Evolutionary conservation across 2,888 invertebrate genomes (phyloP).

Genomic region (Mallateleia sp.): DNA sequence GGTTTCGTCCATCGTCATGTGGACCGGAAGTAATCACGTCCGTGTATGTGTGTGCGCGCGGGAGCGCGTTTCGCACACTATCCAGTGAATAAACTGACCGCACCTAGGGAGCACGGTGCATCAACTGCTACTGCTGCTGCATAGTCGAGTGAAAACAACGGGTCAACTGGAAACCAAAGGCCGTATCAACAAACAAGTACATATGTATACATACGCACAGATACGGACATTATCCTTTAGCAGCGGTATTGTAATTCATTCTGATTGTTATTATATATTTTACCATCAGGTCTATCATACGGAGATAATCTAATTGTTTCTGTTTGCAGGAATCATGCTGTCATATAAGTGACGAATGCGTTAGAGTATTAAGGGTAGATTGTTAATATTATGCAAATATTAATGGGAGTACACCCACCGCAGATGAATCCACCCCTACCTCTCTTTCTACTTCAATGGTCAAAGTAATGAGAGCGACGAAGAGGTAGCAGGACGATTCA

Average conservation of each 20-base stretch:
- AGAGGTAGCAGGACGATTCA: no score
- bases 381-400: no score
- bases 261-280: constrained; percentile 58
- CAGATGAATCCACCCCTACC: no score
- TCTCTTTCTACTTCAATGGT: no score
- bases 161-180: constrained; percentile 86
- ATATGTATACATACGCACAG: constrained; percentile 48
- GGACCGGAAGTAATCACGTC: constrained; percentile 73
- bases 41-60: constrained; percentile 34
- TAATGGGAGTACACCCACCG: no score
- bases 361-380: no score
- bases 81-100: constrained; percentile 87
- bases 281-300: constrained; percentile 26
- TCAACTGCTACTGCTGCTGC: constrained; percentile 84
- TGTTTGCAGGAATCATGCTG: neutral
- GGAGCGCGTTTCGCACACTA: constrained; percentile 69
- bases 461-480: no score
- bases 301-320: neutral
- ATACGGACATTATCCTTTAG: constrained; percentile 57
- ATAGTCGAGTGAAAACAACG: constrained; percentile 88
- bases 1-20: constrained; percentile 62
- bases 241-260: constrained; percentile 53
- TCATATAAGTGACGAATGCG: neutral
- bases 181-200: constrained; percentile 83
- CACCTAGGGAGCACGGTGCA: constrained; percentile 85